A percentile compares a stretch with the other conserved stretches of the same genome.
Conservation (phyloP, 2,797 vertebrate genomes). For the Huso huso region DNA sequence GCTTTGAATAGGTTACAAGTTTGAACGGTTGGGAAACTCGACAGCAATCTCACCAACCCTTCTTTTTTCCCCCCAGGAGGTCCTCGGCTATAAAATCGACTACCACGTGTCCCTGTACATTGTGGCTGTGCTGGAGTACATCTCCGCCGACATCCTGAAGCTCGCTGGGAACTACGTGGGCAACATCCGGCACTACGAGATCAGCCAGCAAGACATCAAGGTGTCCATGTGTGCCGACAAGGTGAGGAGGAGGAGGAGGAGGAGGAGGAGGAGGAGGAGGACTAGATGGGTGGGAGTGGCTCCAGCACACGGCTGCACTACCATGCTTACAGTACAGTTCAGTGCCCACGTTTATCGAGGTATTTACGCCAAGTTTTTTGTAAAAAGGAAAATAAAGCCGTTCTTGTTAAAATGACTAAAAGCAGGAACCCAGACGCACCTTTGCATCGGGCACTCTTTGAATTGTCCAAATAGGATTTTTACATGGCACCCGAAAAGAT, state of each 20-base stretch:
- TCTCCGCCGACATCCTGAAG: slow-evolving; percentile 96
- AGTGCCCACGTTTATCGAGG: neutral
- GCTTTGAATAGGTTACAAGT: too few species aligned
- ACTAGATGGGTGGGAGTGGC: too few species aligned
- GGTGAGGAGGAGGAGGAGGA: slow-evolving; percentile 47
- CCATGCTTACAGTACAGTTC: slow-evolving; percentile 9
- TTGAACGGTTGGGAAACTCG: neutral
- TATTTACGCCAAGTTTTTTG: too few species aligned
- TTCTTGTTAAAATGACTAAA: too few species aligned
- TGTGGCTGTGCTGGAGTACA: slow-evolving; percentile 94
- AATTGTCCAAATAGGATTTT: too few species aligned
- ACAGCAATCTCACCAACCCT: neutral
- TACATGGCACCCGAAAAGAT: too few species aligned
- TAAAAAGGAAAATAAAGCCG: too few species aligned
- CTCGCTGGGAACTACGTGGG: slow-evolving; percentile 96
- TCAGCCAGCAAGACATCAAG: slow-evolving; percentile 97
- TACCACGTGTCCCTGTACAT: slow-evolving; percentile 93
- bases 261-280: too few species aligned
- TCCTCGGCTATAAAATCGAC: slow-evolving; percentile 93
- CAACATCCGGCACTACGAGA: slow-evolving; percentile 95
- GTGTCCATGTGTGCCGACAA: slow-evolving; percentile 99
- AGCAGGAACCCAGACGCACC: too few species aligned
- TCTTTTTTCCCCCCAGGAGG: slow-evolving; percentile 65
- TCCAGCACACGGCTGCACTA: too few species aligned
- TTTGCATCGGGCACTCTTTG: too few species aligned